These are phyloP conservation scores for Cheilosia variabilis DNA, from an alignment of 2,888 invertebrate genomes.

Conservation along the genomic window DNA sequence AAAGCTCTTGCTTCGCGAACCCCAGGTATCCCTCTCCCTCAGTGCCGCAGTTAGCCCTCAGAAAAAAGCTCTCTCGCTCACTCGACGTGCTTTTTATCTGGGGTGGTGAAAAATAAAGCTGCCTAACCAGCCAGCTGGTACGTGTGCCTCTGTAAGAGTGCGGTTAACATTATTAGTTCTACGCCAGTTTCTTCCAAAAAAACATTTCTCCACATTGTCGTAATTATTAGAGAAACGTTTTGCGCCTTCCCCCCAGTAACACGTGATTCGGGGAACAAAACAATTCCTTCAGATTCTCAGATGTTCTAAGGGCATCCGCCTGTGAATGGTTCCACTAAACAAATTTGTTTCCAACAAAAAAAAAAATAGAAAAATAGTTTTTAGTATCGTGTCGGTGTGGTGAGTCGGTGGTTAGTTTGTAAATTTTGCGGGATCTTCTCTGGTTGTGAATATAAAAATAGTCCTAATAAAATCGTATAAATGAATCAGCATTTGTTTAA, in stretches of 20 bases:
- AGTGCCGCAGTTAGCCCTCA: constrained; percentile 23
- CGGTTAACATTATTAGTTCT: constrained; percentile 71
- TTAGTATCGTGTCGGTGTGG: constrained; percentile 15
- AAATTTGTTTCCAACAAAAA: constrained; percentile 16
- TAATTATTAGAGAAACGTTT: constrained; percentile 24
- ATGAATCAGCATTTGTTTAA: constrained; percentile 45
- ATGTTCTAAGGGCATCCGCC: not conserved
- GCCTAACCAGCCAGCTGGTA: constrained; percentile 56
- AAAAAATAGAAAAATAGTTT: constrained; percentile 7
- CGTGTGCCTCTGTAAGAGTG: constrained; percentile 56
- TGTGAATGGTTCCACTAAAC: not conserved
- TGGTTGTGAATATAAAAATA: constrained; percentile 25
- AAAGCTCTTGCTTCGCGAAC: constrained; percentile 43
- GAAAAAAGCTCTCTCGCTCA: constrained; percentile 53
- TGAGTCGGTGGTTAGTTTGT: constrained; percentile 13
- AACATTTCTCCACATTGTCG: constrained; percentile 52
- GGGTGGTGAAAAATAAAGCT: constrained; percentile 64
- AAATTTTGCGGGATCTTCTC: constrained; percentile 14
- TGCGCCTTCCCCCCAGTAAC: constrained; percentile 16
- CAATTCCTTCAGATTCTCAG: constrained; percentile 2
- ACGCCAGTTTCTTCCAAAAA: constrained; percentile 72
- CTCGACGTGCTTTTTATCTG: constrained; percentile 45
- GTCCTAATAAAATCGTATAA: not conserved
- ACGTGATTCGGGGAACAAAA: constrained; percentile 36
- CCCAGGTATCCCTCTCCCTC: constrained; percentile 49